phyloP scores from a whole-genome alignment of 2,113 vertebrate species.

The Gambusia affinis region DNA sequence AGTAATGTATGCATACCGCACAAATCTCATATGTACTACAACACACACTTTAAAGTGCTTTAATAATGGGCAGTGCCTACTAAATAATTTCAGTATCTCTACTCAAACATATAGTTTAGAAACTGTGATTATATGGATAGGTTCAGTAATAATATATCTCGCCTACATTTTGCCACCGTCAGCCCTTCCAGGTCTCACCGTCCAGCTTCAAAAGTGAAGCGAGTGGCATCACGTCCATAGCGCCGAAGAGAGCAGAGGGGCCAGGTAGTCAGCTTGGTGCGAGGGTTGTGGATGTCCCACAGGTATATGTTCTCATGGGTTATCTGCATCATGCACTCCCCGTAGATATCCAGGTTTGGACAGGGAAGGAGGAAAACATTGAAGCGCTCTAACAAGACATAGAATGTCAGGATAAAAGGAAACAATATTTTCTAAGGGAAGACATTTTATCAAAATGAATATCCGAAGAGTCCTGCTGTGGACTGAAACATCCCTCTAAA shows the following conservation, averaged over 20 bases:
- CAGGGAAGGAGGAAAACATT: constrained; percentile 93
- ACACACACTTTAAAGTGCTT: no score
- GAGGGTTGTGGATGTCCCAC: constrained; percentile 95
- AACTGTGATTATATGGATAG: no score
- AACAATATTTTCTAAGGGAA: background rate
- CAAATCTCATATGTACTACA: no score
- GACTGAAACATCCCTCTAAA: no score
- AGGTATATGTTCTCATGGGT: constrained; percentile 98
- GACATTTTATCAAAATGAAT: background rate
- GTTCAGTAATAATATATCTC: no score
- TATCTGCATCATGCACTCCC: constrained; percentile 97
- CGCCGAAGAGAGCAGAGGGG: constrained; percentile 93
- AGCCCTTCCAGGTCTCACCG: constrained; percentile 75
- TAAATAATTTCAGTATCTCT: no score
- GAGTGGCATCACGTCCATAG: constrained; percentile 90
- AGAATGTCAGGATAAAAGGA: background rate
- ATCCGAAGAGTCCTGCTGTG: background rate
- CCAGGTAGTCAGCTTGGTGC: constrained; percentile 93
- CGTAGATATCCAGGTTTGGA: constrained; percentile 93
- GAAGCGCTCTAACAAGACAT: constrained; percentile 85
- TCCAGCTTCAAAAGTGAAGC: constrained; percentile 96
- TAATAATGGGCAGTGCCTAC: no score
- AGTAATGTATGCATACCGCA: no score
- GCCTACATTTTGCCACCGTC: background rate
- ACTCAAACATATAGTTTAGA: no score